Evolutionary conservation across 2,797 vertebrate genomes (phyloP).

Genomic region (Phalloptychus januarius): DNA sequence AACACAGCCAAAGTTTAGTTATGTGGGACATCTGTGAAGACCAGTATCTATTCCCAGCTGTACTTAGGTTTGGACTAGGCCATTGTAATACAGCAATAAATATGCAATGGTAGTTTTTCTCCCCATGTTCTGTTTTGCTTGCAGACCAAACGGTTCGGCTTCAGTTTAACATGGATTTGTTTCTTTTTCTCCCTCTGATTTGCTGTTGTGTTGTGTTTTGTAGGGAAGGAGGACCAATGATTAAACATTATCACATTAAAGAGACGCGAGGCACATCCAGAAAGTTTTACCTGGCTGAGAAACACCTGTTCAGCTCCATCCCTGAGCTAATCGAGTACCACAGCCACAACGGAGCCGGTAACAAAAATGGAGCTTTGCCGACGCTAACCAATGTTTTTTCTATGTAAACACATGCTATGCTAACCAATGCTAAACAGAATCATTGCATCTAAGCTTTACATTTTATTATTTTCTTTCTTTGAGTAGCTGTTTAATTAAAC

Average conservation of each 20-base stretch:
- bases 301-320: slow-evolving; percentile 88
- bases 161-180: not conserved
- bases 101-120: not conserved
- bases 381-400: not conserved
- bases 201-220: not conserved
- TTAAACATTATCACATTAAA: slow-evolving; percentile 97
- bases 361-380: not conserved
- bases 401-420: not conserved
- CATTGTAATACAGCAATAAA: not conserved
- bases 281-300: slow-evolving; percentile 92
- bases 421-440: not conserved
- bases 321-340: slow-evolving; percentile 94
- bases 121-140: not conserved
- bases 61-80: not conserved
- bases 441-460: not conserved
- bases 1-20: not conserved
- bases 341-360: slow-evolving; percentile 92
- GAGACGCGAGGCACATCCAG: slow-evolving; percentile 75
- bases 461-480: not conserved
- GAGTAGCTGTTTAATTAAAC: not conserved
- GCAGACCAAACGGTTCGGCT: not conserved
- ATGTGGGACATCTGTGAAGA: not conserved
- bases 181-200: not conserved
- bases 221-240: slow-evolving; percentile 81
- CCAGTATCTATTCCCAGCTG: not conserved